Base-by-base conservation (phyloP, 2,888 invertebrate genomes). In the Rhagonycha fulva region DNA sequence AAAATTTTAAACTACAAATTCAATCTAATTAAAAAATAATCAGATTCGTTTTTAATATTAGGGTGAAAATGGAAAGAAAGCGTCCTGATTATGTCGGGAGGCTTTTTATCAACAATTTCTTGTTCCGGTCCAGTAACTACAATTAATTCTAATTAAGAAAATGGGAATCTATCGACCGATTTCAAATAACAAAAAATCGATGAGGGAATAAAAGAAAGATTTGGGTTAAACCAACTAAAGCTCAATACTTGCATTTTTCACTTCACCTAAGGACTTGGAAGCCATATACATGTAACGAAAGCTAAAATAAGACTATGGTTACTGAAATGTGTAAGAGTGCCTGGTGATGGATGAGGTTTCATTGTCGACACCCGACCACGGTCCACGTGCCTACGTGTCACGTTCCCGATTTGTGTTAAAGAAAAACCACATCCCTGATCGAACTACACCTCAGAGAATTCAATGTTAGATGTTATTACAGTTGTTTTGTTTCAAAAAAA, bases 391-490 rank as follows among this genome's bases (percentile, higher is more conserved):
- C 84, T 83, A 81, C 82, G 80, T 81, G 86, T 86, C 86, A 87
- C 86, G 86, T 85, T 82, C 83, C 83, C 86, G 86, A 87, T 87
- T 87, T 87, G 87, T 87, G 86, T 85, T 82, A 47, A 81, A 76
- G 81, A 83, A 83, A 83, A 83, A 83, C 83, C 84, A 81, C 82
- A 83, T 80, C 81, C 80, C 83, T 83, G 84, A 85, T 84, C 84
- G 84, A 86, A 87, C 83, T 82, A 81, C 84, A 82, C 86, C 84
- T 86, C 74, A 62, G 85, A 84, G 86, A 84, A 81, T 82, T 80
- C 82, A 83, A 84, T 85, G 83, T 84, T 86, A 81, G 85, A 86
- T 87, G 86, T 86, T 86, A 87, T 87, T 87, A 86, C 86, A 85
- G 84, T 86, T 87, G 87, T 86, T 87, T 86, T 84, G 85, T 85